Conservation (phyloP, 2,113 vertebrate genomes). For the Tauraco erythrolophus region DNA sequence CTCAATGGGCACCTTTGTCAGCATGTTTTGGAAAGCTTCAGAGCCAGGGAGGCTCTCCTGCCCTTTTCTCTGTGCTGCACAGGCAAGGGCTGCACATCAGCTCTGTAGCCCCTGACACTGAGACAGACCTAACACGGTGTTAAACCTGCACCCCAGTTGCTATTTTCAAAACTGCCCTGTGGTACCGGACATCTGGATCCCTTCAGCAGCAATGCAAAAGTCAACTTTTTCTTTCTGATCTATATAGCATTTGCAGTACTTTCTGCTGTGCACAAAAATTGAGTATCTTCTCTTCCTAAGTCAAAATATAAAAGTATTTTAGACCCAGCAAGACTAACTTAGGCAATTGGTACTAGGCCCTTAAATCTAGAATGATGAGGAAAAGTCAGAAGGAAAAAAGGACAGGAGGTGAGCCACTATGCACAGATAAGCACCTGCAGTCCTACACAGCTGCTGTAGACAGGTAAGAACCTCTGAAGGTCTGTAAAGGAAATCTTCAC, state of each 20-base stretch:
- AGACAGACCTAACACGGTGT: background rate
- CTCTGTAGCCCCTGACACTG: background rate
- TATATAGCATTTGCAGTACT: background rate
- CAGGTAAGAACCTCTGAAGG: background rate
- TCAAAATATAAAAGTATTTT: background rate
- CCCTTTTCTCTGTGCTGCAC: background rate
- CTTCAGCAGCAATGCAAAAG: background rate
- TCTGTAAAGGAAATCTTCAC: background rate
- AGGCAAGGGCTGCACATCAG: background rate
- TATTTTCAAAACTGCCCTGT: constrained; percentile 7
- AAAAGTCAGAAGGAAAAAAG: background rate
- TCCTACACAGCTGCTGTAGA: background rate
- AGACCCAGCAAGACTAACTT: background rate
- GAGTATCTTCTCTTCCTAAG: background rate
- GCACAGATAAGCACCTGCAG: background rate
- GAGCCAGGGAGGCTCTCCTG: background rate
- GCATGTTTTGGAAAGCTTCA: background rate
- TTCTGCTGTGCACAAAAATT: background rate
- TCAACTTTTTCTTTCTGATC: background rate
- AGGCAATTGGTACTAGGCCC: background rate
- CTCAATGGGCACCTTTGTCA: background rate
- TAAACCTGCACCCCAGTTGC: background rate
- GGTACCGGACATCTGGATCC: background rate
- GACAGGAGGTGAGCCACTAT: background rate
- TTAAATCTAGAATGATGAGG: background rate